phyloP scores from a whole-genome alignment of 2,888 invertebrate genomes.

The Netelia inedita region DNA sequence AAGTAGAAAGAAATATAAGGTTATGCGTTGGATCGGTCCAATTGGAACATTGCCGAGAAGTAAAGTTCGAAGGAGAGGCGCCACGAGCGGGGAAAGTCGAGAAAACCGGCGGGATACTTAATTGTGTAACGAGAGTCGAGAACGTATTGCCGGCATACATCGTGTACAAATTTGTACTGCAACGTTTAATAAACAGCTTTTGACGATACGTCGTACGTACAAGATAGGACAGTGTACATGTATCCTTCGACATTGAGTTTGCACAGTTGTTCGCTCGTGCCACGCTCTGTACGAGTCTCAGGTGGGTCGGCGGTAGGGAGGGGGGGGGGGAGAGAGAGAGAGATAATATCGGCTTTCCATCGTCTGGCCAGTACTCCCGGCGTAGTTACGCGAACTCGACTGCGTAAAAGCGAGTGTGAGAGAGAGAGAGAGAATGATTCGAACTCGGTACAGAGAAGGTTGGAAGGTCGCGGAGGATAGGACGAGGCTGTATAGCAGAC shows the following conservation, averaged over 20 bases:
- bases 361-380: constrained; percentile 52
- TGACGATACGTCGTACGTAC: not conserved
- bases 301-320: not conserved
- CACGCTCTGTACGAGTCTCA: not conserved
- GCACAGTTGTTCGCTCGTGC: constrained; percentile 11
- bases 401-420: constrained; percentile 61
- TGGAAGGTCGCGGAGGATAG: not conserved
- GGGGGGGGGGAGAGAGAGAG: constrained; percentile 26
- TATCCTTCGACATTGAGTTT: not conserved
- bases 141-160: not conserved
- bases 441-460: constrained; percentile 22
- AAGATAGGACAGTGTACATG: not conserved
- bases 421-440: constrained; percentile 52
- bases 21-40: constrained; percentile 29
- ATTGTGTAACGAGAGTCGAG: constrained; percentile 21
- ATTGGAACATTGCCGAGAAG: constrained; percentile 63
- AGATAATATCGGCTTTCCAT: constrained; percentile 66
- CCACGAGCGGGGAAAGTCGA: not conserved
- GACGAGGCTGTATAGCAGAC: not conserved
- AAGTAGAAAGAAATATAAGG: not conserved
- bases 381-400: constrained; percentile 15
- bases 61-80: not conserved
- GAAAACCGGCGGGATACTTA: not conserved
- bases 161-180: not conserved
- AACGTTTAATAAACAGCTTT: not conserved